phyloP scores from a whole-genome alignment of 2,888 invertebrate species.

The Hirudinaria manillensis region DNA sequence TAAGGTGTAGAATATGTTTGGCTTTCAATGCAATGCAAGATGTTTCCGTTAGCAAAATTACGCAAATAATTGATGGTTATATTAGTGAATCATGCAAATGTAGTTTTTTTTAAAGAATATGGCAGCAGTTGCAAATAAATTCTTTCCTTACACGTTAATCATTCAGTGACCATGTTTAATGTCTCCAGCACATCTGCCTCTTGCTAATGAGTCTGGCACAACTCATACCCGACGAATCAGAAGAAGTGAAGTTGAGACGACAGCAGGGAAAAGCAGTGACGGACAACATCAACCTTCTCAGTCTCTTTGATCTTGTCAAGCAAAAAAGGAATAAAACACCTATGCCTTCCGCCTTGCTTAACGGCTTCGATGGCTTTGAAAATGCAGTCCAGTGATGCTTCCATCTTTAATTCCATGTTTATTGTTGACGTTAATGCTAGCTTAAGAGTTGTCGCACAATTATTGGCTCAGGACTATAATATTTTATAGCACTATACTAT shows the following conservation, averaged over 20 bases:
- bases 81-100: too few species aligned
- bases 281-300: constrained; percentile 43
- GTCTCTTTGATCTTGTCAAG: constrained; percentile 11
- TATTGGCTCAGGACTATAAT: too few species aligned
- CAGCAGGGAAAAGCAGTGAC: constrained; percentile 67
- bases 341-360: too few species aligned
- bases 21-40: constrained; percentile 8
- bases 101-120: neutral
- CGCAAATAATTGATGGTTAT: too few species aligned
- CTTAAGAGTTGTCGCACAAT: too few species aligned
- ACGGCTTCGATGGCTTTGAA: too few species aligned
- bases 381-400: too few species aligned
- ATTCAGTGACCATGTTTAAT: neutral
- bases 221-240: constrained; percentile 86
- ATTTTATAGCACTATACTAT: too few species aligned
- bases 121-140: too few species aligned
- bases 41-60: neutral
- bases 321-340: neutral
- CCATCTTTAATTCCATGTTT: too few species aligned
- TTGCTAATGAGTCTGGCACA: constrained; percentile 84
- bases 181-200: constrained; percentile 64
- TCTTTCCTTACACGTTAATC: neutral
- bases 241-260: constrained; percentile 58
- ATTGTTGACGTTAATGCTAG: too few species aligned
- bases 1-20: constrained; percentile 37